phyloP scores from a whole-genome alignment of 2,797 vertebrate species.

The Yasuhikotakia modesta region DNA sequence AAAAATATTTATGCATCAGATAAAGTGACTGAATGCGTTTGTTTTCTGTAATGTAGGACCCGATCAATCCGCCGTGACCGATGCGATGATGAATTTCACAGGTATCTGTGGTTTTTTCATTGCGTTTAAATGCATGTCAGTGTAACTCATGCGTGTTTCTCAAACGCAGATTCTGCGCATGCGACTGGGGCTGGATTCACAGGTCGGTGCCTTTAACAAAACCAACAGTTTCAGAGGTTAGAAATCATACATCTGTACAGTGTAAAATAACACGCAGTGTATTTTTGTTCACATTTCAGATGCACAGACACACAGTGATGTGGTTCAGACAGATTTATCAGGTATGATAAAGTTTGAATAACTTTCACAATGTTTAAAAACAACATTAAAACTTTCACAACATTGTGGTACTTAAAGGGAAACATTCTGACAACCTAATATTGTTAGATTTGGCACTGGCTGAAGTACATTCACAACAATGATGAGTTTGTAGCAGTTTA shows the following conservation, averaged over 20 bases:
- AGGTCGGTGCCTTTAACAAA: constrained; percentile 57
- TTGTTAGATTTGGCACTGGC: no score
- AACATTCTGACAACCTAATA: no score
- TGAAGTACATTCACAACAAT: no score
- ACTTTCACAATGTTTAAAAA: no score
- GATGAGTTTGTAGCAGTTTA: no score
- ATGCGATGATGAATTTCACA: constrained; percentile 55
- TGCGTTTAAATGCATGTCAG: not conserved
- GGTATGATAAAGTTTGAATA: no score
- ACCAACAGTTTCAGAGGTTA: not conserved
- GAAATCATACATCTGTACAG: not conserved
- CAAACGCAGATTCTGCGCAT: constrained; percentile 59
- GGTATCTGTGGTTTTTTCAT: constrained; percentile 42
- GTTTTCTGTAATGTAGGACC: constrained; percentile 45
- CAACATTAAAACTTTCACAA: no score
- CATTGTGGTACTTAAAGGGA: no score
- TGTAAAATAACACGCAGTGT: not conserved
- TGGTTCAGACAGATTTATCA: constrained; percentile 58
- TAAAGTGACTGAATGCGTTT: not conserved
- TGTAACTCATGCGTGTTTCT: constrained; percentile 48
- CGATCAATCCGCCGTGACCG: constrained; percentile 54
- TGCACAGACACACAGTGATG: constrained; percentile 52
- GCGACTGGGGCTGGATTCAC: constrained; percentile 62
- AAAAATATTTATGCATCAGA: not conserved
- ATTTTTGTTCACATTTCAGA: constrained; percentile 39